Evolutionary conservation across 30 jellyfish, hydroid and myxozoan species (phyloP), one percentile per base, ranked within the genome.

Genomic region (Hydractinia symbiolongicarpus): DNA sequence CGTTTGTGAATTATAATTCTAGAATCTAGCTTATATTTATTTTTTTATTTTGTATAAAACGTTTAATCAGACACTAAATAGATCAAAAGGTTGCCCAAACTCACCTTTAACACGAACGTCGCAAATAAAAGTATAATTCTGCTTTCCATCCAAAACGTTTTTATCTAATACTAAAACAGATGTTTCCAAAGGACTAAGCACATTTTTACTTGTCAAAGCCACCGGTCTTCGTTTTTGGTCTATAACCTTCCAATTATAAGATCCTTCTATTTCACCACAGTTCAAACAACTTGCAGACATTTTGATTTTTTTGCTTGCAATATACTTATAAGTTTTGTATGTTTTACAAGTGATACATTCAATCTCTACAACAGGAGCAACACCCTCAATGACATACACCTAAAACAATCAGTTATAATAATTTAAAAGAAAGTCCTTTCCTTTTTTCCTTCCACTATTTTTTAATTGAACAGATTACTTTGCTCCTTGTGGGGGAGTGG

Each of bases 281-380:
- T 86, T 87, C 7, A 44, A 79, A 73, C 98, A 91, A 14, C 55
- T 16, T 11, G 96, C 96, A 8, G 30, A 80, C 11, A 91, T 19
- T 78, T 91, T 91, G 55, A 91, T 66, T 82, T 76, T 69, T 64
- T 88, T 79, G 67, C 49, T 67, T 4, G 76, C 50, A 5, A 72
- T 61, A 84, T 86, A 91, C 69, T 82, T 86, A 8, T 67, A 58
- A 16, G 94, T 75, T 77, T 86, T 86, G 95, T 91, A 91, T 10
- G 88, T 79, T 54, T 79, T 66, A 66, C 98, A 91, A 4, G 98
- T 86, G 60, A 86, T 15, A 79, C 98, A 91, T 14, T 72, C 80
- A 54, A 91, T 66, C 5, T n/a, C 77, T 13, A 83, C 84, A 15
- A 86, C 88, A 19, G 89, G 95, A 11, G 70, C 92, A 15, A 54